phyloP scores from a whole-genome alignment of 2,113 vertebrate genomes.

The Heptranchias perlo region DNA sequence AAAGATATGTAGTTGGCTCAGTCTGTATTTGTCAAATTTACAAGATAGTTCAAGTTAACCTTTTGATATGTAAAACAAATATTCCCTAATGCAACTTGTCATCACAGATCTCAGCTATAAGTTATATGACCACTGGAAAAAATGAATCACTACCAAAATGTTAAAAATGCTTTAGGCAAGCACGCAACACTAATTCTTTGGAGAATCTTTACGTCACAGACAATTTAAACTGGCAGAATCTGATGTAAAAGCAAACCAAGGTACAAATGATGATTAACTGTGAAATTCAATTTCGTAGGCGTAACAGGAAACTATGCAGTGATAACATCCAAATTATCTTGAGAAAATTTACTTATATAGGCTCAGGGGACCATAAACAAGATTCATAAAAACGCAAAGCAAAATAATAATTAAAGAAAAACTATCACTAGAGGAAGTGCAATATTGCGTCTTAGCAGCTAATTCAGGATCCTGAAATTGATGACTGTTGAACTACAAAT shows the following conservation, averaged over 20 bases:
- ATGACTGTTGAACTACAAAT: neutral
- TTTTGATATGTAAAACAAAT: conserved; percentile 29
- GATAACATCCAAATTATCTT: neutral
- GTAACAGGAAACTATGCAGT: neutral
- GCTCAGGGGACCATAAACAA: neutral
- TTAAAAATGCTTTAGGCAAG: neutral
- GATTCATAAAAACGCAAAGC: neutral
- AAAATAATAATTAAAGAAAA: conserved; percentile 34
- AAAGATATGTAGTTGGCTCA: neutral
- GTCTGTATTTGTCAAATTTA: conserved; percentile 1
- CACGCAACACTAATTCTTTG: neutral
- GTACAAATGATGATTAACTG: conserved; percentile 20
- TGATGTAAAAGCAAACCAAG: neutral
- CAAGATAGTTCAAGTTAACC: neutral
- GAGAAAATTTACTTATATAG: neutral
- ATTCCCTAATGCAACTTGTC: neutral
- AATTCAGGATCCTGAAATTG: neutral
- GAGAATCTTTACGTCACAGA: neutral
- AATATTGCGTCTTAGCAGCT: neutral
- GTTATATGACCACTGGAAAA: neutral
- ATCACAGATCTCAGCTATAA: neutral
- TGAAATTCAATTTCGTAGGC: conserved; percentile 24
- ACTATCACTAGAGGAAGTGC: neutral
- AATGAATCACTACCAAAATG: neutral
- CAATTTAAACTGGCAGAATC: neutral